A percentile compares a stretch with the other conserved stretches of the same genome.
Conservation (phyloP, 2,797 vertebrate genomes). For the Sarcophilus harrisii region DNA sequence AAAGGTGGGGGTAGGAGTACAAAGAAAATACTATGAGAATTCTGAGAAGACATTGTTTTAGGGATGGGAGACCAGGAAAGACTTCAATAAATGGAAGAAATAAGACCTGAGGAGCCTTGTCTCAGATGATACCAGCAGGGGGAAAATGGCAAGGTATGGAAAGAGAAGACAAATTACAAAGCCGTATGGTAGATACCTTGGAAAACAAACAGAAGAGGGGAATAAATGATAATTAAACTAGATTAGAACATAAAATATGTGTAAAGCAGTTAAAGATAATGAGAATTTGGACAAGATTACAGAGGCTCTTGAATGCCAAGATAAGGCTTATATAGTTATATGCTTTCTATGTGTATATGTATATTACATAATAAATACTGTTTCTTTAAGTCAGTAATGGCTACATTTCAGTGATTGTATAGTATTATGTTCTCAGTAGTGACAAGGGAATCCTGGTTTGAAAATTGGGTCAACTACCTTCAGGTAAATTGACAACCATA, state of each 20-base stretch:
- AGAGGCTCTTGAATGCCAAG: background rate
- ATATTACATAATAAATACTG: background rate
- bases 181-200: background rate
- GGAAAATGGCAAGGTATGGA: background rate
- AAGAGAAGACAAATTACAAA: background rate
- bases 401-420: slow-evolving; percentile 14
- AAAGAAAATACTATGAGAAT: background rate
- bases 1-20: background rate
- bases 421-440: slow-evolving; percentile 17
- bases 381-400: slow-evolving; percentile 26
- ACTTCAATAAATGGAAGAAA: background rate
- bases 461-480: background rate
- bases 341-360: background rate
- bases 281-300: background rate
- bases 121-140: background rate
- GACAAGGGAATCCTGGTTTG: slow-evolving; percentile 27
- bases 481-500: slow-evolving; percentile 49
- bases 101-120: background rate
- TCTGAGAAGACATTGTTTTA: background rate
- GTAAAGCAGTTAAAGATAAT: background rate
- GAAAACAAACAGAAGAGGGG: background rate
- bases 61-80: background rate
- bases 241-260: background rate
- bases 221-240: background rate
- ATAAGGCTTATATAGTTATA: slow-evolving; percentile 23